phyloP scores from a whole-genome alignment of 2,113 vertebrate genomes.

The Verasper variegatus region DNA sequence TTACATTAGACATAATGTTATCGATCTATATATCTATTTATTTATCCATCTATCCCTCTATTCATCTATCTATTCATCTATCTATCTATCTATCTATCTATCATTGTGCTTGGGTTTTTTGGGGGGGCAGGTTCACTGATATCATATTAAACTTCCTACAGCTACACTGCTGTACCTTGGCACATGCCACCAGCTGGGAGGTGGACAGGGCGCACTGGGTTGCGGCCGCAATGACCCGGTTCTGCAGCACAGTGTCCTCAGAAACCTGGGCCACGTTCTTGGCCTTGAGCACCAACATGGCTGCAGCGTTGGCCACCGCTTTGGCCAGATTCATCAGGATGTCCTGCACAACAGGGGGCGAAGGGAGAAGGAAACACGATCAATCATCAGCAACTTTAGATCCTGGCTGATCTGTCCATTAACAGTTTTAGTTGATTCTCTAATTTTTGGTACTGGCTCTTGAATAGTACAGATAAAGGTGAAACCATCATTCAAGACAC shows the following conservation, averaged over 20 bases:
- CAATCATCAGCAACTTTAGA: neutral
- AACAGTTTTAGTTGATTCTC: too few species aligned
- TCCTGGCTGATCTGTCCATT: neutral
- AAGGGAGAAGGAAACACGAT: neutral
- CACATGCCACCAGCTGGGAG: conserved; percentile 97
- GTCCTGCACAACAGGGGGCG: conserved; percentile 77
- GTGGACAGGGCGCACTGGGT: conserved; percentile 98
- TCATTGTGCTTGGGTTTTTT: neutral
- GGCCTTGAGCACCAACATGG: conserved; percentile 98
- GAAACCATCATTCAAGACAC: neutral
- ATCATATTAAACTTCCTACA: neutral
- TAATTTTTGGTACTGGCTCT: neutral
- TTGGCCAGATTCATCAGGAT: conserved; percentile 98
- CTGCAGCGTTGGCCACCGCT: conserved; percentile 96
- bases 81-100: too few species aligned
- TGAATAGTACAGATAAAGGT: neutral
- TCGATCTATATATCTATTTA: too few species aligned
- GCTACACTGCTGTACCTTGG: conserved; percentile 85
- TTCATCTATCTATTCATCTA: too few species aligned
- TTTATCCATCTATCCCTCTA: too few species aligned
- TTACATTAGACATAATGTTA: too few species aligned
- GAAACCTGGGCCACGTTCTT: conserved; percentile 98
- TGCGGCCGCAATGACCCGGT: conserved; percentile 95
- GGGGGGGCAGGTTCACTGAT: neutral
- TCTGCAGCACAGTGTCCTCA: conserved; percentile 93